Base-by-base conservation (phyloP, 2,797 vertebrate genomes). In the Hippoglossus hippoglossus region DNA sequence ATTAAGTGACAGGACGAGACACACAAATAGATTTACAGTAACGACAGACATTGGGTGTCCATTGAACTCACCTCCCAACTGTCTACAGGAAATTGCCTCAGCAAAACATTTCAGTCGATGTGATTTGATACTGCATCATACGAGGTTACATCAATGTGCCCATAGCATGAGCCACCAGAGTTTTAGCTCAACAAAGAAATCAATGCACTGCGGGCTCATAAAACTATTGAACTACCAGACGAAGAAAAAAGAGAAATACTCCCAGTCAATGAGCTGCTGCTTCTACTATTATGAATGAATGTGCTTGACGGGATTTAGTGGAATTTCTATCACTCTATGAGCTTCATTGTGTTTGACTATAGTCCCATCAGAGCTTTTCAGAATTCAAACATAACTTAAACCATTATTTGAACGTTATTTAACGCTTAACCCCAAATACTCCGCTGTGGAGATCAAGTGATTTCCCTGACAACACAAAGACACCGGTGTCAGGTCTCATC, bases 211-310 rank as follows among this genome's bases (percentile, higher is more conserved):
- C 36, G 66, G 16, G 24, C 56, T 46, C n/a, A 3, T n/a, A 47
- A 49, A 58, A 60, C 57, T 19, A 67, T 26, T 64, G 68, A 76
- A 31, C 4, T 57, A 24, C 26, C 25, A 63, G 25, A 74, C 34
- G 18, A 34, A 19, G 8, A 46, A 47, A 24, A 77, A 70, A 24
- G 8, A 67, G 19, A 69, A 63, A 44, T 10, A 24, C 22, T 62
- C 18, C 7, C 1, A 31, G 41, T 57, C 55, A 59, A 58, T 52
- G 39, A 49, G 47, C 74, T 47, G 47, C 28, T 24, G 44, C 55
- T 54, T 73, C 24, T 31, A 54, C 64, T 50, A 65, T 46, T 39
- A 67, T 67, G 19, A 57, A 70, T 67, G 58, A 67, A 47, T 34
- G 22, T 51, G 53, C 44, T 70, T 63, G 19, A 51, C 0, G 1